Conservation (phyloP, 2,113 vertebrate genomes). For the Chlorocebus sabaeus region DNA sequence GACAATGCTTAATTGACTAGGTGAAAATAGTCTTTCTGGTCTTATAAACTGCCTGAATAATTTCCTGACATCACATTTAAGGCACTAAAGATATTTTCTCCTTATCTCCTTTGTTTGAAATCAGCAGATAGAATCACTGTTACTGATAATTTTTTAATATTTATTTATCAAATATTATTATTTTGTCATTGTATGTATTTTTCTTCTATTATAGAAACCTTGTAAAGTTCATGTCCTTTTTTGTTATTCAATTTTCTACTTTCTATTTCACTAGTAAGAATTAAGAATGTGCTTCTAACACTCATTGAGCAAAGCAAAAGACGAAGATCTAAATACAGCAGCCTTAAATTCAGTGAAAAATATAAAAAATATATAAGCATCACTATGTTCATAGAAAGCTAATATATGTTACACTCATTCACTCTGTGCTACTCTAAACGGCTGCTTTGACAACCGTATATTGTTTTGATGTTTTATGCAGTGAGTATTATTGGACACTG, state of each 20-base stretch:
- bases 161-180: background rate
- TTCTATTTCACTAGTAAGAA: background rate
- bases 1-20: background rate
- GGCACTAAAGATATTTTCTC: background rate
- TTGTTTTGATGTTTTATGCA: slow-evolving; percentile 22
- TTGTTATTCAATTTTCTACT: background rate
- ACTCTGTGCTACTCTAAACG: background rate
- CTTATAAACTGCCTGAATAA: background rate
- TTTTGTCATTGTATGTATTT: background rate
- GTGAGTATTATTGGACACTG: background rate
- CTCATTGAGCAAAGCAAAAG: background rate
- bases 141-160: background rate
- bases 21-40: background rate
- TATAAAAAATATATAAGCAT: background rate
- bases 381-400: background rate
- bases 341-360: background rate
- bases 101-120: background rate
- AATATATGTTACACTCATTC: background rate
- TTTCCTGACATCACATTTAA: background rate
- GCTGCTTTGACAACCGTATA: slow-evolving; percentile 40
- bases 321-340: background rate
- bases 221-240: background rate
- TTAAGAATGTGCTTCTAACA: background rate
- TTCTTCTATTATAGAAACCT: background rate
- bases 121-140: background rate